Percentiles rank a stretch among this genome's conserved stretches.
Evolutionary conservation across 2,797 vertebrate genomes (phyloP).

Genomic region (Falco rusticolus): DNA sequence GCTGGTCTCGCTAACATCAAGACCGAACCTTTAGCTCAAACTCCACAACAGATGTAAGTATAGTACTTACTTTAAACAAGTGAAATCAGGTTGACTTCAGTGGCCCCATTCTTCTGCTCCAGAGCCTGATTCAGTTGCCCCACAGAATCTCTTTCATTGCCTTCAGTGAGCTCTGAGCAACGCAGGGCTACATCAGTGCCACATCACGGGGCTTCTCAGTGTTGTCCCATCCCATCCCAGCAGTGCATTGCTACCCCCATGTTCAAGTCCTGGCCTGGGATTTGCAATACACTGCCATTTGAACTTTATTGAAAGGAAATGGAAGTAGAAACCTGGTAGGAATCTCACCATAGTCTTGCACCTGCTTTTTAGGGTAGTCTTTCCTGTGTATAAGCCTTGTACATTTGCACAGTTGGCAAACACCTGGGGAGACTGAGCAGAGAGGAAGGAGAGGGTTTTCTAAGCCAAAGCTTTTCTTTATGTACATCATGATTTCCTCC

Average conservation of each 20-base stretch:
- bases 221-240: not conserved
- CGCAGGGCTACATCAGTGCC: fast-evolving
- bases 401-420: not conserved
- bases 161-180: not conserved
- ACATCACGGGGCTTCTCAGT: fast-evolving
- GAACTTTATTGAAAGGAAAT: not conserved
- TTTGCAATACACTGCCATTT: not conserved
- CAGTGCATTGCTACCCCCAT: fast-evolving
- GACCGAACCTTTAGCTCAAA: not conserved
- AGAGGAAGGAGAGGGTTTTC: not conserved
- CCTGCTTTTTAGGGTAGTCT: not conserved
- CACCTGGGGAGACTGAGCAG: not conserved
- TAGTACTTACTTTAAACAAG: not conserved
- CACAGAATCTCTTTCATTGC: not conserved
- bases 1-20: not conserved
- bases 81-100: not conserved
- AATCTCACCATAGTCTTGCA: not conserved
- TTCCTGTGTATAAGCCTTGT: not conserved
- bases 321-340: not conserved
- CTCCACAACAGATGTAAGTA: not conserved
- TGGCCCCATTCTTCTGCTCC: not conserved
- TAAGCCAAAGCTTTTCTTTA: not conserved
- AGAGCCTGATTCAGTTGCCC: not conserved
- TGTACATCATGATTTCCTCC: not conserved
- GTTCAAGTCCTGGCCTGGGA: not conserved